Evolutionary conservation across 2,888 invertebrate genomes (phyloP).

Genomic region (Dorcus parallelipipedus): DNA sequence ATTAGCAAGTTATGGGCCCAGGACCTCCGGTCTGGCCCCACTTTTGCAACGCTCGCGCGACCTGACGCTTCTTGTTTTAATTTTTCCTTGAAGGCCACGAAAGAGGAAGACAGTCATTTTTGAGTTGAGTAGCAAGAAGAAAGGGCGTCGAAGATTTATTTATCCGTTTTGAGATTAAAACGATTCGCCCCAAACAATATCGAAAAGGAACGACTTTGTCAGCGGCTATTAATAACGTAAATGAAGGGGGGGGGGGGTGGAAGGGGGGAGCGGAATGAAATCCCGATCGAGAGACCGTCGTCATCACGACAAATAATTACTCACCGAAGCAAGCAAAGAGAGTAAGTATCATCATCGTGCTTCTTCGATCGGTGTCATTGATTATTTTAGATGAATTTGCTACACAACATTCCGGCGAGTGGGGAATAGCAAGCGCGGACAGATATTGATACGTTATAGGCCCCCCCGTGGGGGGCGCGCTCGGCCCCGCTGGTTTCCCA

Average conservation of each 20-base stretch:
- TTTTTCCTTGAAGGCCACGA: no score
- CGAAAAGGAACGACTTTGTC: not conserved
- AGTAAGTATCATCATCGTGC: not conserved
- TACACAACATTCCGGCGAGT: constrained; percentile 1
- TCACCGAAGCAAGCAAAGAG: constrained; percentile 2
- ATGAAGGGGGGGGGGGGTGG: no score
- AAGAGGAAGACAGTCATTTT: no score
- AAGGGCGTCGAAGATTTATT: no score
- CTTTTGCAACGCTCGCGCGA: no score
- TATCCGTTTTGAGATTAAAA: no score
- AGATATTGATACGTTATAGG: constrained; percentile 36
- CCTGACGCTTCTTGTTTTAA: no score
- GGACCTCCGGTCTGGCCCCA: no score
- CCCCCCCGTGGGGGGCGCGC: constrained; percentile 29
- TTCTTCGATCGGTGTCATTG: constrained; percentile 4
- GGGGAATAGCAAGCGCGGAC: constrained; percentile 24
- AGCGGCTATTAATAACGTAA: not conserved
- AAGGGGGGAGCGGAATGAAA: no score
- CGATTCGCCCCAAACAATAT: no score
- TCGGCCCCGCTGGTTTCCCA: constrained; percentile 14
- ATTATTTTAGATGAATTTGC: constrained; percentile 13
- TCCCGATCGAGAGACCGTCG: not conserved
- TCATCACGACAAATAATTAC: constrained; percentile 1
- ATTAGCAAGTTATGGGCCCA: no score
- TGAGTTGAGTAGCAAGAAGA: no score